A percentile compares a stretch with the other conserved stretches of the same genome.
phyloP scores from a whole-genome alignment of 2,888 invertebrate species.

The Merodon equestris region DNA sequence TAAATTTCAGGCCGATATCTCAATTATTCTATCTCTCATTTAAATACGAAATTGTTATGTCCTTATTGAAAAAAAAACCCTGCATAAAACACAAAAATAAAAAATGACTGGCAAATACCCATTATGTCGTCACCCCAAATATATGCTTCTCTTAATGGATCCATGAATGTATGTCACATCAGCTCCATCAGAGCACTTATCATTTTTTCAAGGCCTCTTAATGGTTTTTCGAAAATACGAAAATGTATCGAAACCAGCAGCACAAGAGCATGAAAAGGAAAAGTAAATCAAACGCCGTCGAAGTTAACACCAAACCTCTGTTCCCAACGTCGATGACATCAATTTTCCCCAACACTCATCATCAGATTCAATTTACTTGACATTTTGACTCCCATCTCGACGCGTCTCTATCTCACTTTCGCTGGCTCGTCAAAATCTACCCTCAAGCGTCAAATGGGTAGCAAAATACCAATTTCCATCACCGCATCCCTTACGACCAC shows the following conservation, averaged over 20 bases:
- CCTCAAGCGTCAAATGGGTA: conserved; percentile 55
- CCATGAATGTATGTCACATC: too few relatives aligned
- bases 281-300: conserved; percentile 12
- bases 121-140: not conserved
- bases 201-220: conserved; percentile 35
- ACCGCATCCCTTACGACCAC: conserved; percentile 2
- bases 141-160: not conserved
- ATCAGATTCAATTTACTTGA: conserved; percentile 69
- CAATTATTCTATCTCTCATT: too few relatives aligned
- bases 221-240: conserved; percentile 28
- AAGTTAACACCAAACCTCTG: conserved; percentile 29
- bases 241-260: conserved; percentile 22
- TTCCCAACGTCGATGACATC: conserved; percentile 63
- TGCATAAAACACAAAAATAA: too few relatives aligned
- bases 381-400: conserved; percentile 55
- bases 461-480: conserved; percentile 67
- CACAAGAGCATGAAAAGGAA: too few relatives aligned
- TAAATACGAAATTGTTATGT: too few relatives aligned
- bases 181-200: conserved; percentile 15
- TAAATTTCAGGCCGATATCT: too few relatives aligned
- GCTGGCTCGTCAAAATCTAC: conserved; percentile 34
- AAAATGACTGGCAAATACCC: too few relatives aligned
- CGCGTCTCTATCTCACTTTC: not conserved
- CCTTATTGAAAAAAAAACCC: too few relatives aligned
- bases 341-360: conserved; percentile 67